phyloP scores from a whole-genome alignment of 1,140 invertebrate species.

The Hypsibius dujardini region DNA sequence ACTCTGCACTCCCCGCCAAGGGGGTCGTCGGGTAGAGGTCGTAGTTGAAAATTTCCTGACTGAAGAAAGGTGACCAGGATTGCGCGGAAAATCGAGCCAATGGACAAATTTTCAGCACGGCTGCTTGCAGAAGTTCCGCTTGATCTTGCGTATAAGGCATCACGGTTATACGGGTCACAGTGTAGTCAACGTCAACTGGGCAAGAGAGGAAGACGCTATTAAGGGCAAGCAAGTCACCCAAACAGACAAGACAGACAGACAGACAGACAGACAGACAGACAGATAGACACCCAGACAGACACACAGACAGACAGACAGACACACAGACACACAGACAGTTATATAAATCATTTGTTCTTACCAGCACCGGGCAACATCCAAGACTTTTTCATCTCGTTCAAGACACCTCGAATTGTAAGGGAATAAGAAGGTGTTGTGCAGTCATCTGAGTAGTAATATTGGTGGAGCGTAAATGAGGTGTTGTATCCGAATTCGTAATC shows the following conservation, averaged over 20 bases:
- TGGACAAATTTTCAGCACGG: slow-evolving; percentile 3
- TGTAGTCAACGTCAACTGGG: slow-evolving; percentile 12
- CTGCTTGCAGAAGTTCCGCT: not conserved
- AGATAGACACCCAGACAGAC: too few species aligned
- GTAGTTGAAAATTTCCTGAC: not conserved
- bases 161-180: not conserved
- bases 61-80: not conserved
- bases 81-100: slow-evolving; percentile 2
- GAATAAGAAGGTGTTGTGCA: slow-evolving; percentile 1
- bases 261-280: too few species aligned
- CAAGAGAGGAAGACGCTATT: too few species aligned
- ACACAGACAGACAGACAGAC: too few species aligned
- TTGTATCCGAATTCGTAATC: slow-evolving; percentile 7
- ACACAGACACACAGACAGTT: too few species aligned
- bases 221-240: too few species aligned
- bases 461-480: slow-evolving; percentile 5
- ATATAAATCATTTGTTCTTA: too few species aligned
- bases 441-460: slow-evolving; percentile 8
- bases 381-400: slow-evolving; percentile 17
- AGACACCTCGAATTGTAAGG: not conserved
- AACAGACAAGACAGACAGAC: too few species aligned
- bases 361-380: slow-evolving; percentile 12
- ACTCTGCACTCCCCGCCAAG: not conserved
- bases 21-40: not conserved
- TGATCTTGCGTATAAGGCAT: slow-evolving; percentile 1